Base-by-base conservation (phyloP, 2,797 vertebrate genomes). In the Tachyglossus aculeatus region DNA sequence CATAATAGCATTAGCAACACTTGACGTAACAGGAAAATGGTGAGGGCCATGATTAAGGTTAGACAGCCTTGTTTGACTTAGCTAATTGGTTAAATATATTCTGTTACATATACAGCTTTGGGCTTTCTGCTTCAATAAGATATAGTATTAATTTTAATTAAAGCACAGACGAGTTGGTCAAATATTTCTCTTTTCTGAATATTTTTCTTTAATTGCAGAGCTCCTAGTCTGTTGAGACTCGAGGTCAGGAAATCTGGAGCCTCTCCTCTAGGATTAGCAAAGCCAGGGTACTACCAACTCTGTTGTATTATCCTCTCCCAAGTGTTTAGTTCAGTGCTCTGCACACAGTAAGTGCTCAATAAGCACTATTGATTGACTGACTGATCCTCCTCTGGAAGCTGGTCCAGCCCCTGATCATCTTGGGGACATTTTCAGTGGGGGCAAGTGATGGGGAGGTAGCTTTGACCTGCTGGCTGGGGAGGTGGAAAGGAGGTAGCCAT, bases 91-190 rank as follows among this genome's bases (percentile, higher is more conserved):
- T 90, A 90, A 91, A 89, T 87, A 89, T 89, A 91, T 93, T 90
- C 87, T 71, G 82, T 88, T 89, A 85, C 88, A 82, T 62, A 79
- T 74, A 70, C 77, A 63, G 85, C 45, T 45, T 82, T 83, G 88
- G 81, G 79, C 86, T 89, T 91, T 92, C 77, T 3, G 73, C 79
- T 89, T 77, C 52, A 70, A 88, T 92, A 91, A 92, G 86, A 71
- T 84, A 67, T 85, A 83, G 88, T 89, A 91, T 92, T 93, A 88
- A 93, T 93, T 93, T 91, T 91, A 92, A 94, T 93, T 92, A 92
- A 92, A 88, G 78, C 82, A 86, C 83, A 72, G 76, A 79, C 84
- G 82, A 69, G 60, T 83, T 89, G 67, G 88, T 75, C 86, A 91
- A 90, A 91, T 91, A 91, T 89, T 91, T 90, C 83, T 87, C 68